These are phyloP conservation scores for Etheostoma nigrum DNA, from an alignment of 2,797 vertebrate genomes.

Conservation along the genomic window DNA sequence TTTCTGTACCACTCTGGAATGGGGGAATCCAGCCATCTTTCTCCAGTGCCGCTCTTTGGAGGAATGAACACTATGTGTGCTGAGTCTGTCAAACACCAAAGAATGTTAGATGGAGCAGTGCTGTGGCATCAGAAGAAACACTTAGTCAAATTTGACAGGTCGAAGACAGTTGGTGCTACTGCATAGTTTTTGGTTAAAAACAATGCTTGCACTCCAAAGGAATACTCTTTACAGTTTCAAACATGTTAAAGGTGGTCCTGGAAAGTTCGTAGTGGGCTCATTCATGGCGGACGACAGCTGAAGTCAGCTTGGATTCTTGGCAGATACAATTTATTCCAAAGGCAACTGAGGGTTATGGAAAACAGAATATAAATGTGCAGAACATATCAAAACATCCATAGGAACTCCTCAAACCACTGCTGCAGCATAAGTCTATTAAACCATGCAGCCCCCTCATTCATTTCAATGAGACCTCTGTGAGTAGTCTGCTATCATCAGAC, in stretches of 20 bases:
- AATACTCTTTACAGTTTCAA: not conserved
- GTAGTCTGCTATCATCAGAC: too few species aligned
- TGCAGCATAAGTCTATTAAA: not conserved
- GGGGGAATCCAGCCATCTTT: conserved; percentile 65
- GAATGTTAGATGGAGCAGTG: conserved; percentile 16
- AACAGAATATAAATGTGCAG: conserved; percentile 1
- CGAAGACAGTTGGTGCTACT: conserved; percentile 10
- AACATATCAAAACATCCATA: conserved; percentile 18
- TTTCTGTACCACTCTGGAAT: conserved; percentile 76
- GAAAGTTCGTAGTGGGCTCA: not conserved
- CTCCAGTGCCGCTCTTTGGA: conserved; percentile 60
- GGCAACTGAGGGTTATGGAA: not conserved
- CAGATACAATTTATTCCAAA: conserved; percentile 18
- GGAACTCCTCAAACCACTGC: conserved; percentile 8
- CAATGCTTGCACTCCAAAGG: conserved; percentile 6
- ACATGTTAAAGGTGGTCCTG: not conserved
- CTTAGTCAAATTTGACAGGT: conserved; percentile 1
- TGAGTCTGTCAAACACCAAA: conserved; percentile 39
- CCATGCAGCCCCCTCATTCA: not conserved
- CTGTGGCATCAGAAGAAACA: conserved; percentile 44
- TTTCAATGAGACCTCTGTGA: not conserved
- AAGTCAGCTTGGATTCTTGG: not conserved
- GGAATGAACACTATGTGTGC: conserved; percentile 62
- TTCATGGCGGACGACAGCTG: not conserved
- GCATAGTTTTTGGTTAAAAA: conserved; percentile 7